Evolutionary conservation across 2,113 vertebrate genomes (phyloP).

Genomic region (Cairina moschata): DNA sequence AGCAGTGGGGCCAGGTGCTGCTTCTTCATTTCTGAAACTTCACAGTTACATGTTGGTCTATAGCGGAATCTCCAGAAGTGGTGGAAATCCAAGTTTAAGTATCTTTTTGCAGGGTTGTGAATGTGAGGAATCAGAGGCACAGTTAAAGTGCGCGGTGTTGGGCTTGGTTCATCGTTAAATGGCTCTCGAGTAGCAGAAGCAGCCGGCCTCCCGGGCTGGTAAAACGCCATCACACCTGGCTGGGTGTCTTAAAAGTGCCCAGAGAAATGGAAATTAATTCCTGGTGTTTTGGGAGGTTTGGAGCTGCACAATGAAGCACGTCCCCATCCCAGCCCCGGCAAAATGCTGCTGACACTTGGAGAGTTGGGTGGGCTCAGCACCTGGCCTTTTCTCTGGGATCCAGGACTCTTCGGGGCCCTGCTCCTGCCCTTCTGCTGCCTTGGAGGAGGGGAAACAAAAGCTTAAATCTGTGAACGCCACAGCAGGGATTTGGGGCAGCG

Average conservation of each 20-base stretch:
- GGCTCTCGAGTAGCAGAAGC: not conserved
- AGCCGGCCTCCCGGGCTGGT: not conserved
- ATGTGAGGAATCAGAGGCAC: not conserved
- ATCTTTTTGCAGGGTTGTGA: not conserved
- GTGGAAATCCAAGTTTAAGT: not conserved
- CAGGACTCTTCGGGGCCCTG: not conserved
- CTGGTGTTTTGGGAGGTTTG: not conserved
- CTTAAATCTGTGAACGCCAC: not conserved
- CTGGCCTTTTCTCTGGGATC: not conserved
- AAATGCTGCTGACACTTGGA: not conserved
- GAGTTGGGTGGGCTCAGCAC: not conserved
- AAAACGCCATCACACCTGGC: not conserved
- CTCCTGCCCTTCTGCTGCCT: not conserved
- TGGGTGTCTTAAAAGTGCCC: not conserved
- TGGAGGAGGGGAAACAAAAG: rapidly evolving
- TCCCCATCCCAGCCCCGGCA: rapidly evolving
- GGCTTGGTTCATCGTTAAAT: not conserved
- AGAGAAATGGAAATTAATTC: not conserved
- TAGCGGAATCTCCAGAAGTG: not conserved
- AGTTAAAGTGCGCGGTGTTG: not conserved
- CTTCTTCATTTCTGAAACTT: not conserved
- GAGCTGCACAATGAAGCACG: not conserved
- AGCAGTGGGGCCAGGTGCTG: not conserved
- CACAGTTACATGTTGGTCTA: not conserved
- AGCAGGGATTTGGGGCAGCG: not conserved